Conservation (phyloP, 2,797 vertebrate species). For the Pseudochromis fuscus region DNA sequence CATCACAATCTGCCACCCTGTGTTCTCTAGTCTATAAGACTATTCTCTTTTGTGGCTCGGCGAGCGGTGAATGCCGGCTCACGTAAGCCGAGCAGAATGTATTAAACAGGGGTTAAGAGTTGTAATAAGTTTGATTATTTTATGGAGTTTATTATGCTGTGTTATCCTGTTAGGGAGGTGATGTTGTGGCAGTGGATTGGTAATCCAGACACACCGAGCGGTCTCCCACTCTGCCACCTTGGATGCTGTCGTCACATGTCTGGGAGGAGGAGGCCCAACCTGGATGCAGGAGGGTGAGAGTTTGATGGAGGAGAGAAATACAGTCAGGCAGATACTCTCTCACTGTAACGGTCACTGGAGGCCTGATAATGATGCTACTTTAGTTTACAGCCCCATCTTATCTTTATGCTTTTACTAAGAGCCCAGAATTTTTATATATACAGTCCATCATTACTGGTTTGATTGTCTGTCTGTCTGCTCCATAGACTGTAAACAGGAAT, state of each 20-base stretch:
- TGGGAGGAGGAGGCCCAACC: slow-evolving; percentile 15
- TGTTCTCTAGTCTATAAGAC: slow-evolving; percentile 66
- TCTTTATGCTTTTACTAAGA: too few species aligned
- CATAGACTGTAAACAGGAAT: too few species aligned
- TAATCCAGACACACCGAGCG: slow-evolving; percentile 61
- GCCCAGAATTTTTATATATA: too few species aligned
- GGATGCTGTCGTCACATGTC: slow-evolving; percentile 1
- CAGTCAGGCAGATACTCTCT: background rate
- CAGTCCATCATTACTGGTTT: too few species aligned
- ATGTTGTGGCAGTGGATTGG: slow-evolving; percentile 57
- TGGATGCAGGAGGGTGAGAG: slow-evolving; percentile 19
- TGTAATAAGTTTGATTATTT: slow-evolving; percentile 83
- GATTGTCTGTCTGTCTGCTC: too few species aligned
- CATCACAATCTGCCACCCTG: slow-evolving; percentile 76
- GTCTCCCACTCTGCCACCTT: slow-evolving; percentile 24
- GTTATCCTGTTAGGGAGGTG: slow-evolving; percentile 82
- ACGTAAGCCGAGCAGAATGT: slow-evolving; percentile 69
- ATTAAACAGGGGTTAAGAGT: slow-evolving; percentile 77
- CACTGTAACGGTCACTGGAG: background rate
- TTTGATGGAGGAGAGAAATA: slow-evolving; percentile 1
- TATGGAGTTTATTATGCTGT: slow-evolving; percentile 77
- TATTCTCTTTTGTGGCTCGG: slow-evolving; percentile 70
- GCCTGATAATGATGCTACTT: background rate
- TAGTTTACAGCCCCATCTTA: background rate
- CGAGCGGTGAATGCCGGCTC: slow-evolving; percentile 44